A percentile compares a stretch with the other conserved stretches of the same genome.
Conservation (phyloP, 2,113 vertebrate species). For the Alaudala cheleensis region DNA sequence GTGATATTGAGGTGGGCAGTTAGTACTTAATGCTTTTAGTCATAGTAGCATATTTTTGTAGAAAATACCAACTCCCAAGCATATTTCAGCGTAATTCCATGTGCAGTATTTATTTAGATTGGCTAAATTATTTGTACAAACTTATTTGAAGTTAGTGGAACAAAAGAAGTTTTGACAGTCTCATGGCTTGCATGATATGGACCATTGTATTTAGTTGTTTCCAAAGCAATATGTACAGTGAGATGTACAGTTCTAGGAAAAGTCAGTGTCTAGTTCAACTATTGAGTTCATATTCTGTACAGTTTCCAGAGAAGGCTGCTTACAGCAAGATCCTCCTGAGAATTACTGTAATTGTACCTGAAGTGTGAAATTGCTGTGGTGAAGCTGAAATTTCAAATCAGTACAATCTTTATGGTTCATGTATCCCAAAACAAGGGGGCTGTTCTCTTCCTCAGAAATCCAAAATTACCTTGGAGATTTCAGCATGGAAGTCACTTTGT, state of each 20-base stretch:
- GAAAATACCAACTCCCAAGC: neutral
- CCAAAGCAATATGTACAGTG: constrained; percentile 20
- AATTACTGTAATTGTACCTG: neutral
- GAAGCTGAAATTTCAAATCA: neutral
- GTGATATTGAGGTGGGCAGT: constrained; percentile 1
- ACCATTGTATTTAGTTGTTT: constrained; percentile 56
- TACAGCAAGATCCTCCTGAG: neutral
- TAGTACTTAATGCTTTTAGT: constrained; percentile 28
- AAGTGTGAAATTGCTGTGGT: neutral
- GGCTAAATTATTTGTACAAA: constrained; percentile 57
- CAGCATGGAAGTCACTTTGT: neutral
- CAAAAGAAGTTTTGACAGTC: constrained; percentile 25
- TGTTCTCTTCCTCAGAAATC: neutral
- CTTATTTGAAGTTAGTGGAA: constrained; percentile 51
- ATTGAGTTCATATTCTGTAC: neutral
- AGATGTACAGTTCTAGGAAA: constrained; percentile 31
- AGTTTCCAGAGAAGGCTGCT: constrained; percentile 19
- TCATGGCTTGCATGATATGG: constrained; percentile 46
- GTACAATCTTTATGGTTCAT: neutral
- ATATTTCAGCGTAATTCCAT: constrained; percentile 15
- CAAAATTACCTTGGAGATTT: neutral
- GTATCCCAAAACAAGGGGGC: neutral
- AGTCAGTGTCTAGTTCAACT: neutral
- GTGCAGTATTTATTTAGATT: constrained; percentile 36
- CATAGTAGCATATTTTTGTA: neutral